Evolutionary conservation across 2,797 vertebrate species (phyloP), one percentile per base, ranked within the genome.

Genomic region (Clamator glandarius): DNA sequence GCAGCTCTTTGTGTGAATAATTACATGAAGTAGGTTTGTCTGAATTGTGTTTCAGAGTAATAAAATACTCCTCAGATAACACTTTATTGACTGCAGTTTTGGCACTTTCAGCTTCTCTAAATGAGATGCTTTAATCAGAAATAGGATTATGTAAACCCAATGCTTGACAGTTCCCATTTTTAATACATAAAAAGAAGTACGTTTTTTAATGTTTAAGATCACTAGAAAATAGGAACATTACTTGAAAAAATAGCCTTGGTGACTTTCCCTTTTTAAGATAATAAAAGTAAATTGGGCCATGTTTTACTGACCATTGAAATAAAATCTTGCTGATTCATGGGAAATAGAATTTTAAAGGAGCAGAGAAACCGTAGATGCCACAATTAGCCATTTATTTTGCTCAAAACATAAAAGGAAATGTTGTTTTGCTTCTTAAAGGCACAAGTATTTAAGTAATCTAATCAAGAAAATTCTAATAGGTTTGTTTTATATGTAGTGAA

Each of bases 41-140:
- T 93, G 69, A 94, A 79, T 54, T 10, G 13, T 39, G 17, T 81
- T 91, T 89, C 73, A 88, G 61, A 61, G 83, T 89, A 93, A 90
- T 75, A 85, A 85, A 91, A 51, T 74, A 44, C 15, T 73, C 69
- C 42, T 83, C 81, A 82, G 73, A 84, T 82, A 83, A 59, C 17
- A 35, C 16, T 74, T 81, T 46, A 51, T 78, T 85, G 48, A 80
- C 83, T 86, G 42, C 70, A 48, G 33, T 16, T 86, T 78, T 42
- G 69, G 67, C 57, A 82, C 6, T 78, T 92, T 44, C 41, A 77
- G 28, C 50, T 89, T 92, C 78, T 88, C 28, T 57, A 66, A 87
- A 62, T 74, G 50, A 94, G 73, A 66, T 29, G 15, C 24, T 96
- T 93, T 90, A 92, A 94, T 94, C 92, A 92, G 61, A 77, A 80